These are phyloP conservation scores for Cotesia chilonis DNA, from an alignment of 1,140 invertebrate genomes.

Conservation along the genomic window DNA sequence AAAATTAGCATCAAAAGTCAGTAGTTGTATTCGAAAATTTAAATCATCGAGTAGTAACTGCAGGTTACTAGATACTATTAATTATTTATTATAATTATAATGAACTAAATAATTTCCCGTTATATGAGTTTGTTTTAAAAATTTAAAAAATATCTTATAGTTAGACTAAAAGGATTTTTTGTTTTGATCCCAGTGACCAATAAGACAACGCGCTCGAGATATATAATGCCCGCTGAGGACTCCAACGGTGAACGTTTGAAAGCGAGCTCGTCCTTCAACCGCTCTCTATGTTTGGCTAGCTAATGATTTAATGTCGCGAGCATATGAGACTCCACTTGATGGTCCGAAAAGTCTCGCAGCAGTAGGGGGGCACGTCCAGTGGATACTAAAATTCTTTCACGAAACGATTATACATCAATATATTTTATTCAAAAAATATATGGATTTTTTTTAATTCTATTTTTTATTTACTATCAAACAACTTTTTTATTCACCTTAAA, in stretches of 20 bases:
- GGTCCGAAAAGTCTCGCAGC: slow-evolving; percentile 45
- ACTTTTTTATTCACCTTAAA: slow-evolving; percentile 7
- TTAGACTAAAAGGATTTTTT: slow-evolving; percentile 57
- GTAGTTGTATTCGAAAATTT: too few relatives aligned
- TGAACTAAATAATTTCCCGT: background rate
- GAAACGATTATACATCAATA: slow-evolving; percentile 52
- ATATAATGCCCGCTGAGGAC: slow-evolving; percentile 55
- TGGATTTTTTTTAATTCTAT: background rate
- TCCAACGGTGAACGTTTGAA: slow-evolving; percentile 57
- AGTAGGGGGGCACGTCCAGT: slow-evolving; percentile 46
- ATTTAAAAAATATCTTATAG: slow-evolving; percentile 62
- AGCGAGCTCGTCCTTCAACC: slow-evolving; percentile 49
- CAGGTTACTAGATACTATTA: too few relatives aligned
- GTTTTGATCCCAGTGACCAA: slow-evolving; percentile 47
- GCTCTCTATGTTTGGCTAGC: slow-evolving; percentile 49
- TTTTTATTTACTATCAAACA: background rate
- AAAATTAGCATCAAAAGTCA: too few relatives aligned
- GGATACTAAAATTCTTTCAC: slow-evolving; percentile 49
- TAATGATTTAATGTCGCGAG: slow-evolving; percentile 50
- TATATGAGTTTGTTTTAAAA: slow-evolving; percentile 9
- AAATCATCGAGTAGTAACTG: too few relatives aligned
- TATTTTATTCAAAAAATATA: slow-evolving; percentile 34
- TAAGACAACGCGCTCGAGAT: slow-evolving; percentile 45
- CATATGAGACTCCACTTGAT: slow-evolving; percentile 35
- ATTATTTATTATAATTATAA: background rate